Base-by-base conservation (phyloP, 2,797 vertebrate genomes). In the Phataginus tricuspis region DNA sequence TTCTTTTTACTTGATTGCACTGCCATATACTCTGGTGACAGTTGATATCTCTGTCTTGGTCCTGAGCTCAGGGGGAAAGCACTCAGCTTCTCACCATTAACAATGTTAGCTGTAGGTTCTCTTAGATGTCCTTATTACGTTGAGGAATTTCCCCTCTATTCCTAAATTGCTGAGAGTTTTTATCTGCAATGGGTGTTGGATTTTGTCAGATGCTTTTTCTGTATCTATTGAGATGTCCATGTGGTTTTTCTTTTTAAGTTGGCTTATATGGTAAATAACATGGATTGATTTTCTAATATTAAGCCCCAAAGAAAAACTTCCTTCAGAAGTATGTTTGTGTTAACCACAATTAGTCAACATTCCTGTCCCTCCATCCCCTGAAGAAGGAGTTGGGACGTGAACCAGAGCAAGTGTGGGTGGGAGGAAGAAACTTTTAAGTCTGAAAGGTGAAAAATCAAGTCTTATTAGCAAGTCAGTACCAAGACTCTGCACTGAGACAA, bases 401-500 rank as follows among this genome's bases (percentile, higher is more conserved):
- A 25, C 57, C 31, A 92, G 29, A 79, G 63, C 31, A 23, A 93
- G n/a, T 14, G 18, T 34, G 68, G 21, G 4, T 29, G 1, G 23
- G 51, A 84, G 37, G 51, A 69, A 51, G 37, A 85, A 85, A 72
- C 16, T 71, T 86, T 85, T 92, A 89, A 85, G 68, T 95, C 42
- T 63, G 23, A 96, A 90, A 61, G 82, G 92, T 95, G 77, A 97
- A 98, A 45, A 97, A 66, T 69, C 91, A 97, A 96, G 80, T 23
- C 90, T 92, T 95, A 95, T 98, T 98, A 96, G 87, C 10, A 77
- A 91, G 18, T 77, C 96, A 97, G 97, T 93, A 90, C 95, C 96
- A 94, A 97, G 96, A 96, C 72, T 96, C 97, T 97, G 94, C 94
- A 92, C 91, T 96, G 45, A 98, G 96, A 94, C 95, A 94, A 79